Evolutionary conservation across 2,797 vertebrate species (phyloP).

Genomic region (Graptemys geographica): DNA sequence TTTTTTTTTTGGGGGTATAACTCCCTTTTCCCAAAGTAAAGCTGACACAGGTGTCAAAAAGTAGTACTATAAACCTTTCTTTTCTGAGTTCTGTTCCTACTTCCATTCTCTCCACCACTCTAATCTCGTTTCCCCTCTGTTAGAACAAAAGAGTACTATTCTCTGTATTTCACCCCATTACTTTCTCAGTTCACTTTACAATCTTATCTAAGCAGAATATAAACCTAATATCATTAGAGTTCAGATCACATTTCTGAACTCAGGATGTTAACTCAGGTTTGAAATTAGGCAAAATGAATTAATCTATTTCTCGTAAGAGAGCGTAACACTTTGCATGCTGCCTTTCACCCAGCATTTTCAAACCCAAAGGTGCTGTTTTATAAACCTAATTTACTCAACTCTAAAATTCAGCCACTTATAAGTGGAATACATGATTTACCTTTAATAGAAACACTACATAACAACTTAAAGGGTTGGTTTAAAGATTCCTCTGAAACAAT

Average conservation of each 20-base stretch:
- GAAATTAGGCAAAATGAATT: background rate
- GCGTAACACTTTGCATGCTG: background rate
- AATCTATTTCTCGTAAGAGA: fast-evolving
- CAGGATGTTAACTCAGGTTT: background rate
- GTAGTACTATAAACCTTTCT: background rate
- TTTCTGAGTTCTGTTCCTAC: background rate
- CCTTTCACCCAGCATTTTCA: background rate
- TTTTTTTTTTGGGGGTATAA: no score
- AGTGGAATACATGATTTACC: background rate
- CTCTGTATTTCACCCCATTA: background rate
- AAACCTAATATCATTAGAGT: background rate
- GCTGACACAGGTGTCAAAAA: background rate
- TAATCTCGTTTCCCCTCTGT: background rate
- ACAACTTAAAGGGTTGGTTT: fast-evolving
- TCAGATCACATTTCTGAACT: no score
- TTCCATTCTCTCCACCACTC: background rate
- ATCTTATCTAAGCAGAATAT: background rate
- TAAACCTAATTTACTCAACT: background rate
- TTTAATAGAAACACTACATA: background rate
- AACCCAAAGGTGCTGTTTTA: background rate
- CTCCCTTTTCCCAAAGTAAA: background rate
- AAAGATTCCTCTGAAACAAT: background rate
- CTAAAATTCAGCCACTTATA: background rate
- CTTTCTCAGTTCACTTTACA: no score
- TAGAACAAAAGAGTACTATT: no score